These are phyloP conservation scores for Pyrrhosoma nymphula DNA, from an alignment of 2,888 invertebrate genomes.

Conservation along the genomic window DNA sequence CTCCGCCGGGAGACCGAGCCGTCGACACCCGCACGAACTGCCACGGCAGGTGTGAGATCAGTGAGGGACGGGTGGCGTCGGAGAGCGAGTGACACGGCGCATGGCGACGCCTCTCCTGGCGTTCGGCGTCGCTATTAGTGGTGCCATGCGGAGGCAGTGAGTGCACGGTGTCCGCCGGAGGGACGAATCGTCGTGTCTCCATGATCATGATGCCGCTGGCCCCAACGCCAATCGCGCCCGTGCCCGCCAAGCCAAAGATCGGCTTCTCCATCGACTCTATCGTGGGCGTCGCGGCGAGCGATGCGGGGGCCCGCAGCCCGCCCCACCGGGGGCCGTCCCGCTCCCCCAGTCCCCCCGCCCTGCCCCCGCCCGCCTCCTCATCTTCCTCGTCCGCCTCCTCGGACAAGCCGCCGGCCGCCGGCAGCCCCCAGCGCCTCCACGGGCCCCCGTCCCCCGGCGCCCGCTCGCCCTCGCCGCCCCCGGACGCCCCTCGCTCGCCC, in stretches of 20 bases:
- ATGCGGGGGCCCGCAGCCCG: conserved; percentile 71
- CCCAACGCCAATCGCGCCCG: conserved; percentile 94
- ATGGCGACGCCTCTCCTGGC: neutral
- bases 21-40: neutral
- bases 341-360: conserved; percentile 75
- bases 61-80: neutral
- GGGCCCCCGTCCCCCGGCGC: conserved; percentile 78
- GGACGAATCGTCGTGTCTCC: neutral
- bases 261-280: conserved; percentile 97
- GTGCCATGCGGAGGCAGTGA: too few species aligned
- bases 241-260: conserved; percentile 95
- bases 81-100: neutral
- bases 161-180: neutral
- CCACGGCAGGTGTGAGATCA: neutral
- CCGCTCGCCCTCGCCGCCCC: conserved; percentile 73
- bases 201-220: conserved; percentile 95
- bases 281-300: conserved; percentile 83
- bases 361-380: conserved; percentile 72
- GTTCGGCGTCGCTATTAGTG: neutral
- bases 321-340: conserved; percentile 77
- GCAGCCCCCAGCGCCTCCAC: conserved; percentile 71
- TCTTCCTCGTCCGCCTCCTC: conserved; percentile 68
- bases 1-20: neutral
- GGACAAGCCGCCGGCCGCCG: conserved; percentile 73
- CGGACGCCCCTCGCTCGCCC: conserved; percentile 75